Conservation (phyloP, 1,140 invertebrate genomes). For the Kradibia gibbosae region DNA sequence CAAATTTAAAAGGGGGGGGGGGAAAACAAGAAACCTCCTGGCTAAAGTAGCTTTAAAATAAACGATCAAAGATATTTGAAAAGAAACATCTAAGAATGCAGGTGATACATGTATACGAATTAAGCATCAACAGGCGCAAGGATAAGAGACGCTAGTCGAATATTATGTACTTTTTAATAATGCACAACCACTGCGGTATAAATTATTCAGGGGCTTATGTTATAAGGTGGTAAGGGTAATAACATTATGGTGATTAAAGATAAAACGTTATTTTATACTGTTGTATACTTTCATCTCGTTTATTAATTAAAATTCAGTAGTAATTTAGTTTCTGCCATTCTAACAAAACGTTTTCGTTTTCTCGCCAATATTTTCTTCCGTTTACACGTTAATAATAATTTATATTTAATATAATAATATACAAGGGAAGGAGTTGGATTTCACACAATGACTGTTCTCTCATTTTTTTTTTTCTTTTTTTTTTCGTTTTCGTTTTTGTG, state of each 20-base stretch:
- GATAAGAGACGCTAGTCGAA: neutral
- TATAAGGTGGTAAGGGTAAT: slow-evolving; percentile 1
- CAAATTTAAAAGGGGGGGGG: too few species aligned
- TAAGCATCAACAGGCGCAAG: neutral
- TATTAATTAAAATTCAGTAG: slow-evolving; percentile 74
- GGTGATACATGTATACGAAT: neutral
- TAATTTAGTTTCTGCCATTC: slow-evolving; percentile 73
- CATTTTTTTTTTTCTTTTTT: slow-evolving; percentile 48
- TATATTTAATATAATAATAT: slow-evolving; percentile 71
- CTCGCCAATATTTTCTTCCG: slow-evolving; percentile 62
- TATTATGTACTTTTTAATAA: neutral
- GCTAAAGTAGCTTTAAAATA: too few species aligned
- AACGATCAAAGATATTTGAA: too few species aligned
- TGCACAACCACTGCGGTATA: neutral
- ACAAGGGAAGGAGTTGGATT: slow-evolving; percentile 59
- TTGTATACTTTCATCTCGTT: slow-evolving; percentile 74
- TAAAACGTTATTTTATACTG: slow-evolving; percentile 62
- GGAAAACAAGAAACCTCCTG: too few species aligned
- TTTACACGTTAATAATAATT: slow-evolving; percentile 70
- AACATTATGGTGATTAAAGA: slow-evolving; percentile 16
- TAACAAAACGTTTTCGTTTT: slow-evolving; percentile 72
- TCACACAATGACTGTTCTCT: slow-evolving; percentile 38
- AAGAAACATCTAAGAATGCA: too few species aligned
- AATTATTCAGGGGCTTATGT: neutral
- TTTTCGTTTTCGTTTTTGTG: too few species aligned